These are phyloP conservation scores for Quadroppia sp. DNA, from an alignment of 2,888 invertebrate species.

Conservation along the genomic window DNA sequence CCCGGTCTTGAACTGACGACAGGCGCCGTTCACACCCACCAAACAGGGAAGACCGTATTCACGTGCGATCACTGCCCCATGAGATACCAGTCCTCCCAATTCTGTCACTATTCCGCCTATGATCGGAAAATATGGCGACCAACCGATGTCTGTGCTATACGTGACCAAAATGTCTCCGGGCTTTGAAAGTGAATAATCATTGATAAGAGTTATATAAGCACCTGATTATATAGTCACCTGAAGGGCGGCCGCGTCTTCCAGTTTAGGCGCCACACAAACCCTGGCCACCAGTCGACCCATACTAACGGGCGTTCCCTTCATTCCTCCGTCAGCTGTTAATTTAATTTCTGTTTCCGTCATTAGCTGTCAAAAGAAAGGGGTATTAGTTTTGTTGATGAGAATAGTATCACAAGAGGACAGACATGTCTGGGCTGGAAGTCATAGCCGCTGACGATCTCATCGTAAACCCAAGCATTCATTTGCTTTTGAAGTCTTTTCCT, in stretches of 20 bases:
- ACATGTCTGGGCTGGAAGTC: conserved; percentile 30
- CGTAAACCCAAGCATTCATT: conserved; percentile 27
- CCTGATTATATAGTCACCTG: conserved; percentile 3
- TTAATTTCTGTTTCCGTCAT: not conserved
- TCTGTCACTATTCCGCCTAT: conserved; percentile 74
- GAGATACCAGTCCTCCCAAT: conserved; percentile 74
- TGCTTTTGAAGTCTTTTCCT: conserved; percentile 7
- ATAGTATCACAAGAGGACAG: not conserved
- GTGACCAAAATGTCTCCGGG: conserved; percentile 71
- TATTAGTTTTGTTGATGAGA: not conserved
- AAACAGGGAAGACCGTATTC: conserved; percentile 82
- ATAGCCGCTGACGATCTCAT: conserved; percentile 25
- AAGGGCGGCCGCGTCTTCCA: conserved; percentile 37
- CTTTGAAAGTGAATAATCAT: not conserved
- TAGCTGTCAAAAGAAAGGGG: not conserved
- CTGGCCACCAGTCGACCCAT: conserved; percentile 26
- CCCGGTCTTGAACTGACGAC: conserved; percentile 51
- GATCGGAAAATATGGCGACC: conserved; percentile 79
- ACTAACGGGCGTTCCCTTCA: conserved; percentile 36
- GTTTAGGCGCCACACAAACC: conserved; percentile 34
- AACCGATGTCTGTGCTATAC: conserved; percentile 72
- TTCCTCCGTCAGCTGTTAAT: not conserved
- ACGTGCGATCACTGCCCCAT: conserved; percentile 75
- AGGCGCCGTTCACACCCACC: conserved; percentile 68
- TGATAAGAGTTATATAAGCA: not conserved